Percentiles rank a stretch among this genome's conserved stretches.
These are phyloP conservation scores for Leucoptera coffeella DNA, from an alignment of 2,888 invertebrate genomes.

Conservation along the genomic window DNA sequence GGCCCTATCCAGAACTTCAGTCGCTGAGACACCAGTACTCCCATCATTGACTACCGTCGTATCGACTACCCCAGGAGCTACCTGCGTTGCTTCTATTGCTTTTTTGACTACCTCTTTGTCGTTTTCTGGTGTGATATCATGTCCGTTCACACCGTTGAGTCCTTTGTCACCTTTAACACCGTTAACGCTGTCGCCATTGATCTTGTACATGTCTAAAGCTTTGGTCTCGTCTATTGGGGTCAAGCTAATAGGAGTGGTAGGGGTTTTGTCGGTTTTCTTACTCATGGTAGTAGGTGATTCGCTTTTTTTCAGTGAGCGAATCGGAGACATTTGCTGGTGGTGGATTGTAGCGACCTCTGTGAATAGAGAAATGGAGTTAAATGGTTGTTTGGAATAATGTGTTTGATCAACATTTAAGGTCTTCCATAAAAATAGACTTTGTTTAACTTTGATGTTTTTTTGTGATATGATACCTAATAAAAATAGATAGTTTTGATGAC, in stretches of 20 bases:
- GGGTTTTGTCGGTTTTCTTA: constrained; percentile 46
- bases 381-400: no score
- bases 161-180: constrained; percentile 13
- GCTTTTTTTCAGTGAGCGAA: constrained; percentile 43
- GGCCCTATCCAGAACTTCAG: constrained; percentile 74
- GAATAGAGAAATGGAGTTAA: no score
- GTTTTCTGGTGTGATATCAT: constrained; percentile 34
- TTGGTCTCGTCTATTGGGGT: constrained; percentile 47
- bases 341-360: constrained; percentile 47
- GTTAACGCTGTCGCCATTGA: constrained; percentile 14
- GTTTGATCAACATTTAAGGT: no score
- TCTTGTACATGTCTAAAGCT: constrained; percentile 24
- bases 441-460: no score
- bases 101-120: constrained; percentile 39
- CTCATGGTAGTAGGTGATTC: constrained; percentile 42
- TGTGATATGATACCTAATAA: no score
- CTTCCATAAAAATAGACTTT: no score
- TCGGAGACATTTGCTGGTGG: constrained; percentile 49
- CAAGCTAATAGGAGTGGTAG: constrained; percentile 40
- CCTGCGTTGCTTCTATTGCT: constrained; percentile 39
- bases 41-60: constrained; percentile 44
- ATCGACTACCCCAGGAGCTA: constrained; percentile 51
- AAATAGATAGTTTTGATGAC: no score
- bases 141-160: constrained; percentile 21
- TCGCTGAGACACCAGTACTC: constrained; percentile 49